Conservation (phyloP, 2,113 vertebrate genomes). For the Lonchura striata region DNA sequence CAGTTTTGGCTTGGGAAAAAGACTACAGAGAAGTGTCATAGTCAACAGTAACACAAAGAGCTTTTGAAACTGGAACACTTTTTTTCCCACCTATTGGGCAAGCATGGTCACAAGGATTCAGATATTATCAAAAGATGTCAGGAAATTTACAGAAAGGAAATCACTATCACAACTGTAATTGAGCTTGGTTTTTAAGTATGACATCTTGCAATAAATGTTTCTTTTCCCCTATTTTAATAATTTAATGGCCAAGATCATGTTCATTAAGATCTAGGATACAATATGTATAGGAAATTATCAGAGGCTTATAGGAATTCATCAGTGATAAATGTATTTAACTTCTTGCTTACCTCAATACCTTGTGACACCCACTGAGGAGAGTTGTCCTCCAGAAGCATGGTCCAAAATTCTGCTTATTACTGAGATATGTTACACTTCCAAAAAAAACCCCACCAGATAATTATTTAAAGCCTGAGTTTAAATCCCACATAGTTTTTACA, state of each 20-base stretch:
- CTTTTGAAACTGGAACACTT: background rate
- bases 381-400: background rate
- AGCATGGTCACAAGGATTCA: background rate
- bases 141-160: background rate
- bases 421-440: background rate
- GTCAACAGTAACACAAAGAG: background rate
- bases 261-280: background rate
- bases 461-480: background rate
- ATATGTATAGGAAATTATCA: background rate
- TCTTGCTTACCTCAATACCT: background rate
- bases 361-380: background rate
- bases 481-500: background rate
- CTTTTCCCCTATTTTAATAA: background rate
- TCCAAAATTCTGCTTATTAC: background rate
- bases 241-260: background rate
- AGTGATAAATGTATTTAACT: background rate
- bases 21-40: background rate
- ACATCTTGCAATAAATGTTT: rapidly evolving
- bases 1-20: background rate
- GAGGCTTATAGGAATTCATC: background rate
- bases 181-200: background rate
- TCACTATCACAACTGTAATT: background rate
- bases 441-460: background rate
- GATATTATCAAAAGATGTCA: background rate
- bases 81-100: background rate